Evolutionary conservation across 2,113 vertebrate genomes (phyloP).

Genomic region (Leucosticte australis): DNA sequence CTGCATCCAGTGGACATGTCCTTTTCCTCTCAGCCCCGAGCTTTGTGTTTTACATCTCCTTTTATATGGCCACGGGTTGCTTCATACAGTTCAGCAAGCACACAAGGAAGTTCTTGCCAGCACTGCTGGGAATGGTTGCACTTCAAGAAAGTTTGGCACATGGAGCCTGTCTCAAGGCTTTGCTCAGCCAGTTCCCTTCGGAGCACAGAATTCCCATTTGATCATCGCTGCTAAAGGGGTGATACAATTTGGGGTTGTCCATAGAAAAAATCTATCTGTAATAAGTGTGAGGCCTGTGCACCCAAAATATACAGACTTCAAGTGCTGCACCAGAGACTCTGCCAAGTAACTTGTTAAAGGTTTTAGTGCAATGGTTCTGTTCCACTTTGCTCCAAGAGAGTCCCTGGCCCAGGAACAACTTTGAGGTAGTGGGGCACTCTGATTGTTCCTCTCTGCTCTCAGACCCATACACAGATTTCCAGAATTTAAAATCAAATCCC

Average conservation of each 20-base stretch:
- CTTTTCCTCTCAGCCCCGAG: not conserved
- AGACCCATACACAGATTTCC: not conserved
- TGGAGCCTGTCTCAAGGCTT: not conserved
- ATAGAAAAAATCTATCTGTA: not conserved
- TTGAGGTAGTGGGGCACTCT: not conserved
- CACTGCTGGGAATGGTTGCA: not conserved
- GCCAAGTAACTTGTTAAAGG: not conserved
- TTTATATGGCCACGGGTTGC: not conserved
- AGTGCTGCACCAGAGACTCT: not conserved
- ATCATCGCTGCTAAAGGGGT: rapidly evolving
- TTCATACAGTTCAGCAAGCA: not conserved
- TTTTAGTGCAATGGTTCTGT: not conserved
- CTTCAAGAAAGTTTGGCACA: not conserved
- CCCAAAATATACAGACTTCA: not conserved
- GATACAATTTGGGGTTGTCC: not conserved
- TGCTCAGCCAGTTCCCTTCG: not conserved
- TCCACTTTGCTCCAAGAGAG: not conserved
- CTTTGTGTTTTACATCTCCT: not conserved
- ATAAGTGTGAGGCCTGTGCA: not conserved
- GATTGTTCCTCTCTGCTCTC: not conserved
- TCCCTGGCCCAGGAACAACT: not conserved
- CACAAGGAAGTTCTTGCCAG: not conserved
- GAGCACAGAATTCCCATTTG: not conserved
- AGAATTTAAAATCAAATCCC: not conserved
- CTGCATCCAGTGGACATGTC: not conserved